phyloP scores from a whole-genome alignment of 1,140 invertebrate species.

The Campoletis sonorensis region DNA sequence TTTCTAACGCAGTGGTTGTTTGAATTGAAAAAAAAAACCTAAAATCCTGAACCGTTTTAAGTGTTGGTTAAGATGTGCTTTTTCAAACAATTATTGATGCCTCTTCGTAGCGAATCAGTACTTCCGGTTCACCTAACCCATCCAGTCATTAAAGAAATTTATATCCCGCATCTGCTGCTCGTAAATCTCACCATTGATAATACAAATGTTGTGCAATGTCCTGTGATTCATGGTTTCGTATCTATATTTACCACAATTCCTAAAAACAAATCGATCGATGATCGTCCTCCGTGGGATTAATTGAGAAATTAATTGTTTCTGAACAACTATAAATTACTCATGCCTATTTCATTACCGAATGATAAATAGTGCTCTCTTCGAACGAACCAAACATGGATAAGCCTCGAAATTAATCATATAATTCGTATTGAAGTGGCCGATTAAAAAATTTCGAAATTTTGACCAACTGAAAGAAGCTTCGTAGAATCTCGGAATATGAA shows the following conservation, averaged over 20 bases:
- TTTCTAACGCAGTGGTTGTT: too few species aligned
- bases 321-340: not conserved
- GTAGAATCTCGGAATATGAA: too few species aligned
- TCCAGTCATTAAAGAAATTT: not conserved
- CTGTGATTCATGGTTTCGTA: not conserved
- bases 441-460: too few species aligned
- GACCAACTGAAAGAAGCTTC: too few species aligned
- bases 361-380: too few species aligned
- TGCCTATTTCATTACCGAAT: too few species aligned
- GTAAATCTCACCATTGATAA: not conserved
- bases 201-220: not conserved
- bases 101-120: not conserved
- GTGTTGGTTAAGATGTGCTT: not conserved
- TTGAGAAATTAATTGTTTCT: not conserved
- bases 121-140: not conserved
- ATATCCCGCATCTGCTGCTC: not conserved
- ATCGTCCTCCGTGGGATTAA: not conserved
- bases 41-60: not conserved
- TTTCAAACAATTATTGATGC: not conserved
- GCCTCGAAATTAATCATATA: too few species aligned
- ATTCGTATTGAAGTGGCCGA: too few species aligned
- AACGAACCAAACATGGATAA: too few species aligned
- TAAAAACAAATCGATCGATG: not conserved
- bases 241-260: not conserved
- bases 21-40: too few species aligned